Conservation (phyloP, 2,888 invertebrate genomes). For the Hirtodrosophila trivittata region DNA sequence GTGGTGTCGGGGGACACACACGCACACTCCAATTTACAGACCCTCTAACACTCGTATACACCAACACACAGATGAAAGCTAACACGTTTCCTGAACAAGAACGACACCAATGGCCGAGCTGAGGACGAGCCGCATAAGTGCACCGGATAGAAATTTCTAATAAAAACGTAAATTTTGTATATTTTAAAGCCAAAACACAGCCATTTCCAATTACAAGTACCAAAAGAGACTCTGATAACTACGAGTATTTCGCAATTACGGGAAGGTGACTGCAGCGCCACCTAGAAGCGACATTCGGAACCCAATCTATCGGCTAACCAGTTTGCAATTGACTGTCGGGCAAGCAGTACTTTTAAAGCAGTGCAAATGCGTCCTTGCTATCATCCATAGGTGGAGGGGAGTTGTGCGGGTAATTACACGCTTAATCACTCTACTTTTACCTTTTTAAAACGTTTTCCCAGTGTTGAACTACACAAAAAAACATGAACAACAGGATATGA, state of each 20-base stretch:
- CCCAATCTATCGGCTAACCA: not conserved
- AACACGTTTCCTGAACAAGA: conserved; percentile 28
- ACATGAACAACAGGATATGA: no score
- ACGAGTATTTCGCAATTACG: conserved; percentile 2
- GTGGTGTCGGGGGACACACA: conserved; percentile 60
- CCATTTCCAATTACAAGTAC: conserved; percentile 42
- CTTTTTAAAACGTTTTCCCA: no score
- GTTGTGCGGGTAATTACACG: conserved; percentile 4
- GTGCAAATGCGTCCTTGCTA: conserved; percentile 69
- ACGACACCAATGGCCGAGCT: not conserved
- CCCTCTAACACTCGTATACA: conserved; percentile 17
- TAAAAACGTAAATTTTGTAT: conserved; percentile 24
- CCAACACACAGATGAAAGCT: conserved; percentile 13
- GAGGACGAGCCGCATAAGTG: conserved; percentile 25
- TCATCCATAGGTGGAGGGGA: not conserved
- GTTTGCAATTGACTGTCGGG: not conserved
- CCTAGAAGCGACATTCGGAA: conserved; percentile 37
- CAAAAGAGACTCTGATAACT: not conserved
- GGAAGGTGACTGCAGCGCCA: conserved; percentile 44
- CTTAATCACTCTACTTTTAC: no score
- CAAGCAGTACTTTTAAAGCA: conserved; percentile 56
- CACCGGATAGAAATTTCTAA: conserved; percentile 27
- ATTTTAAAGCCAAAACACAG: conserved; percentile 5
- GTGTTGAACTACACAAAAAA: no score
- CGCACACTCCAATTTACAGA: conserved; percentile 29